Percentiles rank a stretch among this genome's conserved stretches.
These are phyloP conservation scores for Drosophila greeni DNA, from an alignment of 2,888 invertebrate species.

Conservation along the genomic window DNA sequence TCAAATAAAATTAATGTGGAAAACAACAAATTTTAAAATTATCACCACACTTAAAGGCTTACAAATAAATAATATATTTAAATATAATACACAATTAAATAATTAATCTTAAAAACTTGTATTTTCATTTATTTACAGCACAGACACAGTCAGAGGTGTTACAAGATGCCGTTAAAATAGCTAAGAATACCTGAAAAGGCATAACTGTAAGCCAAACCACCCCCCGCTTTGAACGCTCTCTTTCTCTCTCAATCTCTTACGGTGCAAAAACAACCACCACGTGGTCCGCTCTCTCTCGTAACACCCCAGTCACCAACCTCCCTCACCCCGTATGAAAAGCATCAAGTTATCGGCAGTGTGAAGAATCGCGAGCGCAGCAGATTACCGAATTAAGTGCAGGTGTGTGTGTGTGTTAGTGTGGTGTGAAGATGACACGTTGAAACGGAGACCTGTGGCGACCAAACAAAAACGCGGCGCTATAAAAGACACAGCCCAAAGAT, in stretches of 20 bases:
- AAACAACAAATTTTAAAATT: no score
- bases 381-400: conserved; percentile 17
- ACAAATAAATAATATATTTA: no score
- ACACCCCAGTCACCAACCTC: not conserved
- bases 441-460: conserved; percentile 25
- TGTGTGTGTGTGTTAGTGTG: conserved; percentile 6
- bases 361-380: conserved; percentile 4
- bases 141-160: not conserved
- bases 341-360: conserved; percentile 25
- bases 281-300: no score
- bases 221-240: no score
- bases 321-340: not conserved
- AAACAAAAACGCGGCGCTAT: conserved; percentile 5
- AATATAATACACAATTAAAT: no score
- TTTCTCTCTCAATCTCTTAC: no score
- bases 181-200: not conserved
- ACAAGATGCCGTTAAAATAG: not conserved
- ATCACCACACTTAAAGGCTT: no score
- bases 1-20: no score
- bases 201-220: not conserved
- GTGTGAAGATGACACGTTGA: not conserved
- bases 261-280: no score
- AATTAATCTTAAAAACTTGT: no score
- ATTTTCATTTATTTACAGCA: no score
- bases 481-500: conserved; percentile 6